phyloP scores from a whole-genome alignment of 2,797 vertebrate species.

The Cygnus olor region DNA sequence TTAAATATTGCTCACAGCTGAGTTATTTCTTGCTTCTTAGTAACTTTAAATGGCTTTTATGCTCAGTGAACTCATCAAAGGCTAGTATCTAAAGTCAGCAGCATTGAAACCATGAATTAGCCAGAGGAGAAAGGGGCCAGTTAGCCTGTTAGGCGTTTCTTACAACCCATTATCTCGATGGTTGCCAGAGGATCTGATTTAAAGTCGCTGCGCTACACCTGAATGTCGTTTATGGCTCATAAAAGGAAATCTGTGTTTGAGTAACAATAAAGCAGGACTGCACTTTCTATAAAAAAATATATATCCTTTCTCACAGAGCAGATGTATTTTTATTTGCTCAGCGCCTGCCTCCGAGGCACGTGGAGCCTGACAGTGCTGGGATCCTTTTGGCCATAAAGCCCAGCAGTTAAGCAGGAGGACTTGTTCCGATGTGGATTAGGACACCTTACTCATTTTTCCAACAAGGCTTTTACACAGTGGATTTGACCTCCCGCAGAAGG shows the following conservation, averaged over 20 bases:
- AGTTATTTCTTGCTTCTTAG: slow-evolving; percentile 63
- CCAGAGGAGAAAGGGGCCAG: slow-evolving; percentile 20
- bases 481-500: neutral
- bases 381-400: neutral
- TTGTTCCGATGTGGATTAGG: neutral
- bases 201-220: slow-evolving; percentile 45
- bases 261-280: slow-evolving; percentile 43
- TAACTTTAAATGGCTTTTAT: slow-evolving; percentile 56
- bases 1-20: slow-evolving; percentile 57
- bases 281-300: neutral
- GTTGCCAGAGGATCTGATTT: slow-evolving; percentile 53
- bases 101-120: slow-evolving; percentile 29
- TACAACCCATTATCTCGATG: neutral
- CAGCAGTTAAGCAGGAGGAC: neutral
- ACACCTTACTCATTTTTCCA: neutral
- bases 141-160: neutral
- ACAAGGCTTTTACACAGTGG: neutral
- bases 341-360: neutral
- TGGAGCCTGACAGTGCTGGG: neutral
- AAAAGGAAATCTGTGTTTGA: slow-evolving; percentile 49
- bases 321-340: slow-evolving; percentile 14
- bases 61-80: slow-evolving; percentile 47
- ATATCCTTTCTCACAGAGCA: neutral
- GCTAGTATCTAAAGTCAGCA: slow-evolving; percentile 49
- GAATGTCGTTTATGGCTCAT: slow-evolving; percentile 10